Evolutionary conservation across 2,888 invertebrate genomes (phyloP).

Genomic region (Plagodis pulveraria): DNA sequence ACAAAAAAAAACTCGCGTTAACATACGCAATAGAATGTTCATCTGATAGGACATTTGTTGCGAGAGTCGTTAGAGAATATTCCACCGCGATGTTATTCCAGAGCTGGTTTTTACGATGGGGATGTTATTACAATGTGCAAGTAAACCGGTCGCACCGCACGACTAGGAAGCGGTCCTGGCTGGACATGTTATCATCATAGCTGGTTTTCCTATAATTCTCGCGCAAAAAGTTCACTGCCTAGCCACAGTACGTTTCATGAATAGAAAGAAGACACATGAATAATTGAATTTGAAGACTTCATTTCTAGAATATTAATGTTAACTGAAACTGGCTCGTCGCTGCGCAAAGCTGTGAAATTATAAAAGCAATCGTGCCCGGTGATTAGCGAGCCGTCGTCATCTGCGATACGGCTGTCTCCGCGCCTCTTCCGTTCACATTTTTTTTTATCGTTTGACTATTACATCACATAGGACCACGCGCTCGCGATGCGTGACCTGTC

Average conservation of each 20-base stretch:
- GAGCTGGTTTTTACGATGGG: slow-evolving; percentile 61
- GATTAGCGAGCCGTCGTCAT: slow-evolving; percentile 58
- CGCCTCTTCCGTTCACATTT: slow-evolving; percentile 72
- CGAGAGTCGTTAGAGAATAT: slow-evolving; percentile 52
- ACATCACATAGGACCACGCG: slow-evolving; percentile 67
- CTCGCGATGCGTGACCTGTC: slow-evolving; percentile 65
- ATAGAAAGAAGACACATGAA: slow-evolving; percentile 59
- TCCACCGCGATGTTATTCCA: slow-evolving; percentile 44
- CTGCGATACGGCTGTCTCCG: slow-evolving; percentile 63
- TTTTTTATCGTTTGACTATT: slow-evolving; percentile 69
- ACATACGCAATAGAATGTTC: slow-evolving; percentile 30
- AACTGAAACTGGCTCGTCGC: slow-evolving; percentile 29
- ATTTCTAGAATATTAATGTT: slow-evolving; percentile 56
- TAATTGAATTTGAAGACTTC: slow-evolving; percentile 57
- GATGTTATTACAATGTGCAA: slow-evolving; percentile 63
- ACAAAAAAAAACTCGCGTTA: neutral
- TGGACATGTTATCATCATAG: slow-evolving; percentile 53
- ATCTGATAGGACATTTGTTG: slow-evolving; percentile 46
- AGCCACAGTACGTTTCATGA: slow-evolving; percentile 44
- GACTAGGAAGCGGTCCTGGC: slow-evolving; percentile 48
- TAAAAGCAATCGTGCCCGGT: slow-evolving; percentile 56
- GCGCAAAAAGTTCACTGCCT: slow-evolving; percentile 55
- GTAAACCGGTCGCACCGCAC: slow-evolving; percentile 59
- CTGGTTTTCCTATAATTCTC: slow-evolving; percentile 44
- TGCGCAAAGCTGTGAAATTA: slow-evolving; percentile 52